Base-by-base conservation (phyloP, 2,797 vertebrate species). In the Orestias chungarensis region DNA sequence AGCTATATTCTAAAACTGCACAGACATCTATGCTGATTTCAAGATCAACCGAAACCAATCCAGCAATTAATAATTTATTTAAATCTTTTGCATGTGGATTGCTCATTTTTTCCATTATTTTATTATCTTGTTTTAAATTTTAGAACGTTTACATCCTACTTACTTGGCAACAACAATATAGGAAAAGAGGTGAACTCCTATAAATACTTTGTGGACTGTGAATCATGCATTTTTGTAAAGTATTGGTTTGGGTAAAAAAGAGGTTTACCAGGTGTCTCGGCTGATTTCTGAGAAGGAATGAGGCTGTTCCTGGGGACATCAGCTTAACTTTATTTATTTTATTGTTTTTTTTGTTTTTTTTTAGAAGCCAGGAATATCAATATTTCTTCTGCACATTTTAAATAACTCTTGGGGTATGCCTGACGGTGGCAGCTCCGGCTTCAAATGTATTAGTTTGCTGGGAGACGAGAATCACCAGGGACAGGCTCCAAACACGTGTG, bases 371-470 rank as follows among this genome's bases (percentile, higher is more conserved):
- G 84, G 86, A 92, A 94, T 92, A 93, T 95, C 92, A 94, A 93
- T 93, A 94, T 87, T 62, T 62, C 72, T 83, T 86, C 86, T 82
- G 75, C 89, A 88, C 87, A 90, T 91, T 91, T 91, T 90, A 91
- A 93, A 94, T 90, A 84, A 92, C 92, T 95, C 42, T 86, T 93
- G 93, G 92, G 90, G 71, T 83, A 86, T 85, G 82, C 87, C 90
- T 92, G 89, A 91, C 75, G 81, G 87, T 92, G 90, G 91, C 92
- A 92, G 90, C 86, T 87, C 67, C 74, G 76, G 89, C 93, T 92
- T 94, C 92, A 93, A 93, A 94, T 91, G 93, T 91, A 94, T 94
- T 94, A 93, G 91, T 91, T 88, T 91, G 82, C 87, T 83, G 78
- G 85, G 82, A 89, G 90, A 90, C 76, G 64, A 79, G 86, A 89